These are phyloP conservation scores for Melipona bicolor DNA, from an alignment of 2,888 invertebrate genomes.

Conservation along the genomic window DNA sequence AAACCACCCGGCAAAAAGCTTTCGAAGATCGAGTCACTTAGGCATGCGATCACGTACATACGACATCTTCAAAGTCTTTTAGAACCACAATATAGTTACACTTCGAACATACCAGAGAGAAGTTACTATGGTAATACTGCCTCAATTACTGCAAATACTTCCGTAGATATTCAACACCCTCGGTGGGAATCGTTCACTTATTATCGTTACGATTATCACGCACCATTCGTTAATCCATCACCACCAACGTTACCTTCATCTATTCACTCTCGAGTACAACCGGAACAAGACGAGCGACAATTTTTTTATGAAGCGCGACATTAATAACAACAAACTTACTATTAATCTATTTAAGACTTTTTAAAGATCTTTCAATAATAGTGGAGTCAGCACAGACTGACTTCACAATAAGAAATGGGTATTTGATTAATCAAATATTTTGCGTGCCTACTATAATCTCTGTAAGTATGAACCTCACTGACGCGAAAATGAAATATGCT, in stretches of 20 bases:
- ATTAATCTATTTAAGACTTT: not conserved
- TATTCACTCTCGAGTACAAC: conserved; percentile 63
- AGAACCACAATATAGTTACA: conserved; percentile 79
- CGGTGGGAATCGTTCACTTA: conserved; percentile 82
- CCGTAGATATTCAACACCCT: conserved; percentile 76
- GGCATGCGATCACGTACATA: conserved; percentile 92
- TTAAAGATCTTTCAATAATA: not conserved
- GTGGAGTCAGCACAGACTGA: not conserved
- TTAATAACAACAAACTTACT: conserved; percentile 37
- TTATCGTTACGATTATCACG: conserved; percentile 81
- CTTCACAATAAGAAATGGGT: not conserved
- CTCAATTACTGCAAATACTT: conserved; percentile 49
- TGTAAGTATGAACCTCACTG: not conserved
- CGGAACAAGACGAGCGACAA: conserved; percentile 68
- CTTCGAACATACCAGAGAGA: conserved; percentile 72
- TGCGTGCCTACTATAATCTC: not conserved
- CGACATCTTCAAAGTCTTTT: conserved; percentile 89
- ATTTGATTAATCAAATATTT: not conserved
- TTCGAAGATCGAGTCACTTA: conserved; percentile 93
- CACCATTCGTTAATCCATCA: conserved; percentile 75
- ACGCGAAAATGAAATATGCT: not conserved
- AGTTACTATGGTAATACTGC: conserved; percentile 69
- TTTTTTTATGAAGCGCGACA: conserved; percentile 68
- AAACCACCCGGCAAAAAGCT: conserved; percentile 94
- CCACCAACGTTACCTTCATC: conserved; percentile 67